Evolutionary conservation across 2,888 invertebrate species (phyloP).

Genomic region (Ferrisia virgata): DNA sequence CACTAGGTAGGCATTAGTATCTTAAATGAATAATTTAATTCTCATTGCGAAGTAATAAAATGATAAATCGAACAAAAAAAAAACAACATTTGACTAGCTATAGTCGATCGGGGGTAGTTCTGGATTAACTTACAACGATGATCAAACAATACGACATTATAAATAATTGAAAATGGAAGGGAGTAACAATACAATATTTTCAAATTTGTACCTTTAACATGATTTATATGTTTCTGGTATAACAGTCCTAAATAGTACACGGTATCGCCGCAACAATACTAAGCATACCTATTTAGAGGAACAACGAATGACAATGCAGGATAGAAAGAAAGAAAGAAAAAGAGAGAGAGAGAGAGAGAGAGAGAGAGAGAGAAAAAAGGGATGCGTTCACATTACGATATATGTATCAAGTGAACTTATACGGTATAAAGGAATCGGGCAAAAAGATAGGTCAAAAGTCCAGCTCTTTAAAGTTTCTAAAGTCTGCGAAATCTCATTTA

Average conservation of each 20-base stretch:
- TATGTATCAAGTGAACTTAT: neutral
- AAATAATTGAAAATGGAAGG: neutral
- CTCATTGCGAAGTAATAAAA: too few relatives aligned
- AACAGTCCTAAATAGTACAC: too few relatives aligned
- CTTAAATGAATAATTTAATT: neutral
- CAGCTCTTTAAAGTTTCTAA: conserved; percentile 25
- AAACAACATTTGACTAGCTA: too few relatives aligned
- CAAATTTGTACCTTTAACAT: neutral
- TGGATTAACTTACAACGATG: neutral
- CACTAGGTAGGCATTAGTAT: too few relatives aligned
- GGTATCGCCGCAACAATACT: too few relatives aligned
- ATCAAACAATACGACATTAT: neutral
- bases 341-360: neutral
- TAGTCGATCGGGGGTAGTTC: too few relatives aligned
- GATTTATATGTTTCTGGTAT: neutral
- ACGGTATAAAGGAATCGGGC: neutral
- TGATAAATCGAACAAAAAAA: too few relatives aligned
- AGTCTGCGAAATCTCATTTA: conserved; percentile 25
- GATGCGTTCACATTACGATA: conserved; percentile 2
- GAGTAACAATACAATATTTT: neutral
- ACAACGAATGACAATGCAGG: neutral
- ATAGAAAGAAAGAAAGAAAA: neutral
- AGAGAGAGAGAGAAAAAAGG: neutral
- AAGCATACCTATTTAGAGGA: too few relatives aligned
- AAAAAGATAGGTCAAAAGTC: conserved; percentile 32